Percentiles rank a stretch among this genome's conserved stretches.
Evolutionary conservation across 2,113 vertebrate genomes (phyloP).

Genomic region (Myanophis thanlyinensis): DNA sequence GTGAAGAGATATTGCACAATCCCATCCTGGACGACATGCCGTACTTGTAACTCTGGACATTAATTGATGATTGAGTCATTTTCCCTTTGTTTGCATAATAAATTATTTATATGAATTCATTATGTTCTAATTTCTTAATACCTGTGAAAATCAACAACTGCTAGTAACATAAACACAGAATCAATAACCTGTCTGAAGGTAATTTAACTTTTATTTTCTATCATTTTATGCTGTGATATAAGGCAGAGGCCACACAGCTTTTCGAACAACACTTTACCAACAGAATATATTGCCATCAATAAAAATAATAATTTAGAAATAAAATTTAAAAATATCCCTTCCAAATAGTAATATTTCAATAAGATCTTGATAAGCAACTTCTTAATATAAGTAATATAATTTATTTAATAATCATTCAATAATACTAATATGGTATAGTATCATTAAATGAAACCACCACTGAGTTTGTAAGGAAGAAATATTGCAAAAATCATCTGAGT

Average conservation of each 20-base stretch:
- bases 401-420: neutral
- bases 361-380: slow-evolving; percentile 31
- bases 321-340: slow-evolving; percentile 41
- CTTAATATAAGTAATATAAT: slow-evolving; percentile 20
- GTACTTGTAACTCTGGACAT: neutral
- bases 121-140: neutral
- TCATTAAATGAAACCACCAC: neutral
- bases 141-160: slow-evolving; percentile 1
- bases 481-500: neutral
- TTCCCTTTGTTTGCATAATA: neutral
- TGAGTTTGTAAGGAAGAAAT: neutral
- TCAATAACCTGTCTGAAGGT: slow-evolving; percentile 1
- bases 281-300: slow-evolving; percentile 29
- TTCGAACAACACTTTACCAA: slow-evolving; percentile 34
- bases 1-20: neutral
- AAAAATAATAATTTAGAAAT: slow-evolving; percentile 50
- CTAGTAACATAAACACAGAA: neutral
- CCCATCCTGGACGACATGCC: too few relatives aligned
- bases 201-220: slow-evolving; percentile 22
- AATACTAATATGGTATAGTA: neutral
- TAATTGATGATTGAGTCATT: neutral
- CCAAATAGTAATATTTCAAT: slow-evolving; percentile 40
- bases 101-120: neutral
- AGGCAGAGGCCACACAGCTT: slow-evolving; percentile 15
- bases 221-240: slow-evolving; percentile 30